Evolutionary conservation across 2,888 invertebrate species (phyloP).

Genomic region (Bugula neritina): DNA sequence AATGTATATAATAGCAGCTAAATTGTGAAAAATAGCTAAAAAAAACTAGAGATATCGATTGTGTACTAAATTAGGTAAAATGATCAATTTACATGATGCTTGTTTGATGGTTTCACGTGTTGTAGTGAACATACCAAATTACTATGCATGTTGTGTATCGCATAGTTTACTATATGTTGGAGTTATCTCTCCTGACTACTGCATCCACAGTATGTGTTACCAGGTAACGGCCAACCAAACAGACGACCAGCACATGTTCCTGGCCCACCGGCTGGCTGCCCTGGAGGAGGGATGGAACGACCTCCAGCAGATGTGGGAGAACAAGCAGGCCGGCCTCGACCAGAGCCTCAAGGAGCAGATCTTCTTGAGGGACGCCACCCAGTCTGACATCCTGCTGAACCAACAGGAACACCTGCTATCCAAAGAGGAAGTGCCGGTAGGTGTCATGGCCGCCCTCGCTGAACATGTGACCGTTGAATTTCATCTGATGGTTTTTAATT

Average conservation of each 20-base stretch:
- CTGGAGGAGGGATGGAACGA: conserved; percentile 99
- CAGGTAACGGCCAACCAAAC: conserved; percentile 63
- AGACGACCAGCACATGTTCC: conserved; percentile 99
- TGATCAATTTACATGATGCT: no score
- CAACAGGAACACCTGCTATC: conserved; percentile 96
- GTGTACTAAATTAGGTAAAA: no score
- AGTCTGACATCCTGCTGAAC: conserved; percentile 91
- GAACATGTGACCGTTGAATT: no score
- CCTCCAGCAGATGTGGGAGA: conserved; percentile 99
- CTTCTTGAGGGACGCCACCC: conserved; percentile 90
- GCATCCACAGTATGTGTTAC: no score
- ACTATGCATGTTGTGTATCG: no score
- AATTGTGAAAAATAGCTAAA: no score
- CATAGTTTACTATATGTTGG: no score
- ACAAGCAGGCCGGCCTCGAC: conserved; percentile 84
- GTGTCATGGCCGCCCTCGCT: conserved; percentile 33
- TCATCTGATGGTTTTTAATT: no score
- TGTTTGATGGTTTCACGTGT: no score
- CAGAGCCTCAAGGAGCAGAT: conserved; percentile 79
- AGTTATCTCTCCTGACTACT: conserved; percentile 42
- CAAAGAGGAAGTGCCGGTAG: conserved; percentile 88
- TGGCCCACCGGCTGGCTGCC: conserved; percentile 81
- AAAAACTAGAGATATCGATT: no score
- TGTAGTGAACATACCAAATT: no score
- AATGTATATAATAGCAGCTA: no score